phyloP scores from a whole-genome alignment of 1,140 invertebrate genomes.

The Drosophila suzukii region DNA sequence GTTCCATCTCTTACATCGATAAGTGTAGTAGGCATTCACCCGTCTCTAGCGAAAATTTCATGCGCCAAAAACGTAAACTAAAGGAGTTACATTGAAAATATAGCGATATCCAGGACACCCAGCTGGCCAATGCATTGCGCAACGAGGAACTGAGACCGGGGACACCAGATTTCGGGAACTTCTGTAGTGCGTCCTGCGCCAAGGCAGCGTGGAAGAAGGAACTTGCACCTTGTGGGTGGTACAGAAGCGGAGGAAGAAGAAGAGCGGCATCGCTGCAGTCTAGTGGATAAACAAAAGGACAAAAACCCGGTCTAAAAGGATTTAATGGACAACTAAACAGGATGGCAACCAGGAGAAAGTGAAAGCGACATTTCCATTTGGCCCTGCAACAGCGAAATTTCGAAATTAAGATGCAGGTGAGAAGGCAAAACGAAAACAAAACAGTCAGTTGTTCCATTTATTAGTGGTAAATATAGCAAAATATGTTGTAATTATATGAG shows the following conservation, averaged over 20 bases:
- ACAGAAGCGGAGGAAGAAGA: conserved; percentile 23
- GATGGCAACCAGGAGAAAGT: conserved; percentile 1
- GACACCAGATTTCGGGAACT: neutral
- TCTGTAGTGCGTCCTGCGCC: conserved; percentile 1
- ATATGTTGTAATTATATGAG: no score
- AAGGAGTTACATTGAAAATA: conserved; percentile 24
- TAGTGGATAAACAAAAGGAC: conserved; percentile 9
- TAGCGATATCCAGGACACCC: neutral
- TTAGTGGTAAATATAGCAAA: no score
- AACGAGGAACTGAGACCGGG: neutral
- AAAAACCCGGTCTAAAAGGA: neutral
- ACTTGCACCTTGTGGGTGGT: conserved; percentile 7
- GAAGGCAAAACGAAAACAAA: conserved; percentile 9
- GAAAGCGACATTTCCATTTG: conserved; percentile 1
- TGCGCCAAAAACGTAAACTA: conserved; percentile 53
- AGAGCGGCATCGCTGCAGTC: conserved; percentile 32
- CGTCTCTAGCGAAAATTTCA: conserved; percentile 50
- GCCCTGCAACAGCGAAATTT: neutral
- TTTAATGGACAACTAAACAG: neutral
- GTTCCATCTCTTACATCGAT: neutral
- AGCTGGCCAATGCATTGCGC: neutral
- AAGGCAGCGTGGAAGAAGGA: neutral
- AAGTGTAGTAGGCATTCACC: neutral
- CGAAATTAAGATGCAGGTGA: conserved; percentile 39
- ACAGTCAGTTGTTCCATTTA: no score